Base-by-base conservation (phyloP, 2,113 vertebrate species). In the Mastomys coucha region DNA sequence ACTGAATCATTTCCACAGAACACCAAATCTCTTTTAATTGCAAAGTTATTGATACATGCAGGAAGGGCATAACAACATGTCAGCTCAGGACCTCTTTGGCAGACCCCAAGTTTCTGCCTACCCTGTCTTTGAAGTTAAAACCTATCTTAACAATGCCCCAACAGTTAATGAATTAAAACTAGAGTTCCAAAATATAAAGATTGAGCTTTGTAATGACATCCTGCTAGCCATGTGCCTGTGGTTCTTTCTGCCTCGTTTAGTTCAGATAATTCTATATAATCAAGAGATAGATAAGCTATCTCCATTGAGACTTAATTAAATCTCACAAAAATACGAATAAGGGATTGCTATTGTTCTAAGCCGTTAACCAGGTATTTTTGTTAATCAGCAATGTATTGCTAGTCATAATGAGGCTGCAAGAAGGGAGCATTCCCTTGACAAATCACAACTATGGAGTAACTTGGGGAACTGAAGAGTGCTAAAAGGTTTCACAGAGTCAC, bases 211-310 rank as follows among this genome's bases (percentile, higher is more conserved):
- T 33, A 72, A 77, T n/a, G 75, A 72, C 24, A 84, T n/a, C 7
- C 22, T 60, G 2, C 1, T 53, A 77, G 0, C 8, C 5, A 10
- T 13, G 36, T 73, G 11, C 14, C 10, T 42, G 5, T 24, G 12
- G 2, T 20, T 53, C 9, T 69, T 76, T 24, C 13, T 80, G 17
- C 10, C 13, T 88, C 5, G 11, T 20, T 78, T 76, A 70, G 19
- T 19, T 70, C 28, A 51, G 39, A 53, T 86, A 60, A 63, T 28
- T 31, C 5, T 20, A 77, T n/a, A 56, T 14, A 33, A 65, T 73
- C 4, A 39, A 85, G 45, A 65, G 12, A 63, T 12, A 92, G 4
- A 81, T 28, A 89, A 81, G n/a, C 2, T 65, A 36, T 33, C 17
- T 31, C 39, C 33, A 58, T 0, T 4, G 33, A 92, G 22, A 5